Base-by-base conservation (phyloP, 2,888 invertebrate species). In the Lasioglossum malachurum region DNA sequence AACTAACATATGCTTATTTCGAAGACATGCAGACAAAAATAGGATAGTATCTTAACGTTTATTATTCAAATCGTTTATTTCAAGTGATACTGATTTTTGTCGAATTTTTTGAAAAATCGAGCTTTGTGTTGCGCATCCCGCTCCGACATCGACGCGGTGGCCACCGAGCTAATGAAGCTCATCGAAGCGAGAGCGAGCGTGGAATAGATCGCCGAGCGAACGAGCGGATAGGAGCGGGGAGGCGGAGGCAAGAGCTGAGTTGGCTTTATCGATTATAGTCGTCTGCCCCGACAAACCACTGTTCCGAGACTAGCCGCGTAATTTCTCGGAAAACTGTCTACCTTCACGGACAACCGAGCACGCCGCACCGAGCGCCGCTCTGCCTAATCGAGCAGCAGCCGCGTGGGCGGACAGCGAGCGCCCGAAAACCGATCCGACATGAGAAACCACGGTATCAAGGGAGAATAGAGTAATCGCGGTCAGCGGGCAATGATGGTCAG, bases 261-360 rank as follows among this genome's bases (percentile, higher is more conserved):
- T 31, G 76, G 4, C 41, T 44, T 64, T 76, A 23, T 46, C 76
- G 44, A 64, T 27, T n/a, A 74, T 49, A 53, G 74, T 53, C 74
- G 83, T 78, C 49, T 27, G 35, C 60, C 19, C 12, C 27, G 49
- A 27, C 23, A 53, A 53, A 64, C 53, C 74, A 76, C 82, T 74
- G 79, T 87, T 86, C 87, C 82, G 53, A 77, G 87, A 87, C 60
- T 53, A 27, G 76, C 53, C 72, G 14, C 69, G 60, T 23, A 60
- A 77, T 87, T 87, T 86, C 87, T 86, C 35, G 69, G 86, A 87
- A 87, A 81, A 86, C 67, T 74, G 87, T 87, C 87, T 87, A 74
- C 78, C 38, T 35, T 74, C 64, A 53, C 35, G 60, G 31, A 46
- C 74, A 19, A 10, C 41, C 71, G 41, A 64, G 64, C 64, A 64